Percentiles rank a stretch among this genome's conserved stretches.
Conservation (phyloP, 1,140 invertebrate species). For the Pteromalus puparum region DNA sequence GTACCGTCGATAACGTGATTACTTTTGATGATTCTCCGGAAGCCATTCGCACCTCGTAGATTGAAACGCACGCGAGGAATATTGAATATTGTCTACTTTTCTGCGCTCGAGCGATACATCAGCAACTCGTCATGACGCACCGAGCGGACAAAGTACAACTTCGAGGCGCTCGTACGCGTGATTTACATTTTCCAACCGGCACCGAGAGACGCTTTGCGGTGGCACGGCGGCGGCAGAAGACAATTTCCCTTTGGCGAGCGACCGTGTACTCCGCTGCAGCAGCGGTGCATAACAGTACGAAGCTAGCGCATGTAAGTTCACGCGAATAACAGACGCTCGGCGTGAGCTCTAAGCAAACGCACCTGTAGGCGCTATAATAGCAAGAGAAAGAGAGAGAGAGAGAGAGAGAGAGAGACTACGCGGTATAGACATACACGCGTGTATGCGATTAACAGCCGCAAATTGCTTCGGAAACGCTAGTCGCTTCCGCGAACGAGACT, state of each 20-base stretch:
- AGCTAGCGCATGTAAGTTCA: background rate
- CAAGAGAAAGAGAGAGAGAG: background rate
- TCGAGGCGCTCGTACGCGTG: constrained; percentile 47
- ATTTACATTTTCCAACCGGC: constrained; percentile 47
- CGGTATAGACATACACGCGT: constrained; percentile 19
- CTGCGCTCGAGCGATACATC: constrained; percentile 37
- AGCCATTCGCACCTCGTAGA: constrained; percentile 66
- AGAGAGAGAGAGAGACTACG: background rate
- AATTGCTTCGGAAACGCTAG: constrained; percentile 61
- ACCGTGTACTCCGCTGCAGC: constrained; percentile 48
- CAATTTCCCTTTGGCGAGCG: constrained; percentile 54
- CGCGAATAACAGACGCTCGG: background rate
- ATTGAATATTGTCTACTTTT: constrained; percentile 63
- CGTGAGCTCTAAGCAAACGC: background rate
- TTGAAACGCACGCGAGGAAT: constrained; percentile 60
- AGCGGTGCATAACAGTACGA: constrained; percentile 15
- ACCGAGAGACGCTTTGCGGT: too few relatives aligned
- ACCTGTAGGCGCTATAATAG: constrained; percentile 22
- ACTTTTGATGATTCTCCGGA: constrained; percentile 65
- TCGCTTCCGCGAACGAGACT: constrained; percentile 9
- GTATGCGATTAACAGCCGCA: constrained; percentile 56
- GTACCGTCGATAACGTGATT: constrained; percentile 65
- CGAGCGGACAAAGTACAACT: constrained; percentile 49
- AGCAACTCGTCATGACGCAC: background rate
- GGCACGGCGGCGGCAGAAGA: constrained; percentile 40